Evolutionary conservation across 2,797 vertebrate genomes (phyloP).

Genomic region (Myotis daubentonii): DNA sequence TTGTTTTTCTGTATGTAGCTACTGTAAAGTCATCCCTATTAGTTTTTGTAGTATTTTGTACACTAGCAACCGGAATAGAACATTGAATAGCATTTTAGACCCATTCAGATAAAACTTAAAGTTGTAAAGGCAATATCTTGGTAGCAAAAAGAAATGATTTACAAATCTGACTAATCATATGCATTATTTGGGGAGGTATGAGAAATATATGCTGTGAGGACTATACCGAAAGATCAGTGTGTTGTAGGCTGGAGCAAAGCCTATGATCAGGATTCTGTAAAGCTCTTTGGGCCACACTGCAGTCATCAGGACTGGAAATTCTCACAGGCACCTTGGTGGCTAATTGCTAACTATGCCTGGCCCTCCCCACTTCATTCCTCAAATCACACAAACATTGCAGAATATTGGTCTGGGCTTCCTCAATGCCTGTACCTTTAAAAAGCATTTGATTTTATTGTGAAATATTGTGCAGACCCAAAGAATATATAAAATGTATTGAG

Average conservation of each 20-base stretch:
- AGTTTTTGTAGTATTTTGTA: background rate
- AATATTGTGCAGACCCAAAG: background rate
- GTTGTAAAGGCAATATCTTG: background rate
- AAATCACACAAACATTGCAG: background rate
- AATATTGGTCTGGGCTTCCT: background rate
- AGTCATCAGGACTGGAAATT: background rate
- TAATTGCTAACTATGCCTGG: background rate
- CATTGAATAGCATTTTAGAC: background rate
- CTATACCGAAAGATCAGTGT: background rate
- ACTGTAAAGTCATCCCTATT: background rate
- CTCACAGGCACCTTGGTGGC: background rate
- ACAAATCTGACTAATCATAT: background rate
- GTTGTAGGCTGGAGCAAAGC: background rate
- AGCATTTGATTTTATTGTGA: background rate
- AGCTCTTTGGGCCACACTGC: background rate
- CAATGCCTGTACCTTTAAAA: background rate
- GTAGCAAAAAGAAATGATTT: background rate
- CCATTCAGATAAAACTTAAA: background rate
- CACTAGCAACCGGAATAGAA: background rate
- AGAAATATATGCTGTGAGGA: background rate
- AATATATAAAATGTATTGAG: background rate
- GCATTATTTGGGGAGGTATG: background rate
- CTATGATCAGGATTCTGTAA: background rate
- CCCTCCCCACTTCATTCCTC: background rate
- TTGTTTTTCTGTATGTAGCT: background rate